phyloP scores from a whole-genome alignment of 2,113 vertebrate species.

The Hystrix brachyura region DNA sequence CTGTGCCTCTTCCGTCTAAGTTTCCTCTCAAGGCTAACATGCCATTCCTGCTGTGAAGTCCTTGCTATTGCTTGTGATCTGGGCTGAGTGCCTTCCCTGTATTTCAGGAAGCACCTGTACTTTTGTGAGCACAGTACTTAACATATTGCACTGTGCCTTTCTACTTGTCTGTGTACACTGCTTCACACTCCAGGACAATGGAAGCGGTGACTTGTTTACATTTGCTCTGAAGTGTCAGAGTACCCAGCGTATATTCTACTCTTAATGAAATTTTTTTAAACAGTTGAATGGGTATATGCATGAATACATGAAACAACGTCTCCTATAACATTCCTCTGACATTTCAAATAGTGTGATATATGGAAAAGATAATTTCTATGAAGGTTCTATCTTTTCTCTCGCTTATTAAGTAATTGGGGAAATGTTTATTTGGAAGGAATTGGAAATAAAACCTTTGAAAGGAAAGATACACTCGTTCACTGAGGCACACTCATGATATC shows the following conservation, averaged over 20 bases:
- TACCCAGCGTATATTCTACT: background rate
- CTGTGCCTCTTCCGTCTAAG: background rate
- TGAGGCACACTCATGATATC: background rate
- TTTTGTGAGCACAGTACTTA: background rate
- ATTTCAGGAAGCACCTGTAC: background rate
- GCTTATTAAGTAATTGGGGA: background rate
- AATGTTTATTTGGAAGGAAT: conserved; percentile 47
- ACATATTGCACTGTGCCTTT: background rate
- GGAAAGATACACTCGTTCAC: background rate
- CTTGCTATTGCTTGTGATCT: background rate
- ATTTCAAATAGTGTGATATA: background rate
- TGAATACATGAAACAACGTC: background rate
- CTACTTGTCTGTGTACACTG: background rate
- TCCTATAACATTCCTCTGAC: background rate
- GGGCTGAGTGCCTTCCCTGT: background rate
- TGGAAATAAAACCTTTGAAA: background rate
- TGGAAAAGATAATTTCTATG: background rate
- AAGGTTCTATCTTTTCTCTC: background rate
- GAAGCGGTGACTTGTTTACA: background rate
- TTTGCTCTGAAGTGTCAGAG: background rate
- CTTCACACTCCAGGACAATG: background rate
- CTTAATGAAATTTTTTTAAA: background rate
- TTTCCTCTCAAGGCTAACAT: background rate
- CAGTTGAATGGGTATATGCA: background rate
- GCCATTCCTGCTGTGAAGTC: background rate